Conservation (phyloP, 2,113 vertebrate species). For the Eira barbara region DNA sequence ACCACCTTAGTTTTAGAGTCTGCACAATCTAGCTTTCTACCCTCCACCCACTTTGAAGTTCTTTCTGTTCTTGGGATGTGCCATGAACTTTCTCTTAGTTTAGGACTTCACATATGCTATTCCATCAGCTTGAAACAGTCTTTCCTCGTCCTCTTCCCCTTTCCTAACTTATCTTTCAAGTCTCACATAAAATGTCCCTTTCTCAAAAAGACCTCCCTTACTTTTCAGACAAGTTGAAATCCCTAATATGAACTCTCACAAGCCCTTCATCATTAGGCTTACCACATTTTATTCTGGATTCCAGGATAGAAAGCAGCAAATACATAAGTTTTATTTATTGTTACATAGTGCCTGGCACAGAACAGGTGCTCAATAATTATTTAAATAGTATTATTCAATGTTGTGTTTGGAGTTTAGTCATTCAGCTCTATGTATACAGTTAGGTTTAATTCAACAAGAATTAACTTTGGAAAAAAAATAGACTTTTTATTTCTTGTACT, state of each 20-base stretch:
- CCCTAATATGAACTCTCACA: background rate
- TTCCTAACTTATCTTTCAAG: background rate
- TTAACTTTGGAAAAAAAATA: background rate
- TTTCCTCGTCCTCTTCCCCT: background rate
- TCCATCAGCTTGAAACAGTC: background rate
- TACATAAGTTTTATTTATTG: background rate
- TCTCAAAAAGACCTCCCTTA: background rate
- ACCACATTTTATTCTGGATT: background rate
- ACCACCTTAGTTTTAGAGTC: slow-evolving; percentile 40
- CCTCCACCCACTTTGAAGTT: slow-evolving; percentile 4
- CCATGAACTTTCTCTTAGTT: slow-evolving; percentile 4
- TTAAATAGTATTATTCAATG: slow-evolving; percentile 10
- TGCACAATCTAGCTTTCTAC: background rate
- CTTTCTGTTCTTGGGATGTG: background rate
- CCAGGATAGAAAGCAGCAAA: background rate
- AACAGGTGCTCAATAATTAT: background rate
- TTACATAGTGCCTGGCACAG: background rate
- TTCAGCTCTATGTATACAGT: background rate
- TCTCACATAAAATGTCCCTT: background rate
- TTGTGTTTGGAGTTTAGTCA: background rate
- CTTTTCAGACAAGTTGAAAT: background rate
- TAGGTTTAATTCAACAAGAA: background rate
- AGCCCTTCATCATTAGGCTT: background rate
- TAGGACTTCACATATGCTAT: slow-evolving; percentile 25
- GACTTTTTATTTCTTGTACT: background rate